Evolutionary conservation across 2,797 vertebrate genomes (phyloP).

Genomic region (Phrynocephalus vlangalii): DNA sequence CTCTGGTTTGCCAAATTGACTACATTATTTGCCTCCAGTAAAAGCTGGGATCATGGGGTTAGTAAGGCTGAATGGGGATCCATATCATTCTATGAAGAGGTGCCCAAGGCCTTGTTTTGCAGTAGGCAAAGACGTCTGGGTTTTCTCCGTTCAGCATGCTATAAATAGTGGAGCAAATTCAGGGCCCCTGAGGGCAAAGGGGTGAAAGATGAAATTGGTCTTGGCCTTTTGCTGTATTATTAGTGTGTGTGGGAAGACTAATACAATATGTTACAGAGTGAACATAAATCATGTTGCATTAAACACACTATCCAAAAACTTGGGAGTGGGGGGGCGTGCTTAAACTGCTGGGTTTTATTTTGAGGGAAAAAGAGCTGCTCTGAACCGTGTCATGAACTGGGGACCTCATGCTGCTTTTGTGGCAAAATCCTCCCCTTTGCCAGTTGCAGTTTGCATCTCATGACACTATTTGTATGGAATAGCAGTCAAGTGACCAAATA

Average conservation of each 20-base stretch:
- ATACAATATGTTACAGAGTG: not conserved
- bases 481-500: not conserved
- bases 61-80: not conserved
- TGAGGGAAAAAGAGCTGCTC: not conserved
- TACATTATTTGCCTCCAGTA: not conserved
- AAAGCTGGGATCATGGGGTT: not conserved
- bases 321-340: not conserved
- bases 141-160: not conserved
- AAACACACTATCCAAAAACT: not conserved
- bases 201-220: no score
- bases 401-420: not conserved
- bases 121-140: not conserved
- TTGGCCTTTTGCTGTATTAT: not conserved
- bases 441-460: not conserved
- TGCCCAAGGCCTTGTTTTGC: constrained; percentile 23
- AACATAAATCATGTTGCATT: not conserved
- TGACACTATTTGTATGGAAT: not conserved
- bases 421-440: not conserved
- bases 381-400: not conserved
- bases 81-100: not conserved
- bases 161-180: constrained; percentile 34
- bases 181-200: not conserved
- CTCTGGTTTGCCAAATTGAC: constrained; percentile 15
- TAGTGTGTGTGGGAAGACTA: not conserved
- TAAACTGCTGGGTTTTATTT: not conserved